Percentiles rank a stretch among this genome's conserved stretches.
Evolutionary conservation across 2,113 vertebrate genomes (phyloP).

Genomic region (Catharus fuscescens): DNA sequence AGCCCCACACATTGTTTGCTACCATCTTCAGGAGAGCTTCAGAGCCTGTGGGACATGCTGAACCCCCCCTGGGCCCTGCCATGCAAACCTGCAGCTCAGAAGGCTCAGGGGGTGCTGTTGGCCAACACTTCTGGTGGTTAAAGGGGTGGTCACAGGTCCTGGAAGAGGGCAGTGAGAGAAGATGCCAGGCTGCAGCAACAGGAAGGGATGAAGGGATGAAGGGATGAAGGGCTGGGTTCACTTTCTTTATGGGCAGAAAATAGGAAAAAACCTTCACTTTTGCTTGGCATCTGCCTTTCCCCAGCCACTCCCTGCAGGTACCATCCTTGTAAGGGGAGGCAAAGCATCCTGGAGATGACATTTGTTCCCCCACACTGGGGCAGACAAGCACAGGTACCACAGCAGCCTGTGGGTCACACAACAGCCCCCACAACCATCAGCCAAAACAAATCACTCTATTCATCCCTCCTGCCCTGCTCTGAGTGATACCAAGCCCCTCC

Average conservation of each 20-base stretch:
- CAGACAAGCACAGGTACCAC: not conserved
- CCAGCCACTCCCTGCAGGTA: accelerated
- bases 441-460: not conserved
- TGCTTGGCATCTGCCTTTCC: not conserved
- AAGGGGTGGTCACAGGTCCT: not conserved
- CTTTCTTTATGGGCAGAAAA: not conserved
- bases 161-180: not conserved
- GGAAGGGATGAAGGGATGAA: accelerated
- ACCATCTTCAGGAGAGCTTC: not conserved
- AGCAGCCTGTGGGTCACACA: not conserved
- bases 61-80: not conserved
- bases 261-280: not conserved
- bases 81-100: not conserved
- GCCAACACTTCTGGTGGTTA: not conserved
- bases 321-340: not conserved
- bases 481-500: not conserved
- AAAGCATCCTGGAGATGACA: not conserved
- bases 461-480: not conserved
- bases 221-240: not conserved
- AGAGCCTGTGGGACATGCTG: not conserved
- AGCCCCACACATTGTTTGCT: not conserved
- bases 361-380: not conserved
- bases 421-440: not conserved
- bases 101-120: accelerated
- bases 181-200: not conserved